Percentiles rank a stretch among this genome's conserved stretches.
Evolutionary conservation across 2,797 vertebrate genomes (phyloP).

Genomic region (Rhinichthys osculus): DNA sequence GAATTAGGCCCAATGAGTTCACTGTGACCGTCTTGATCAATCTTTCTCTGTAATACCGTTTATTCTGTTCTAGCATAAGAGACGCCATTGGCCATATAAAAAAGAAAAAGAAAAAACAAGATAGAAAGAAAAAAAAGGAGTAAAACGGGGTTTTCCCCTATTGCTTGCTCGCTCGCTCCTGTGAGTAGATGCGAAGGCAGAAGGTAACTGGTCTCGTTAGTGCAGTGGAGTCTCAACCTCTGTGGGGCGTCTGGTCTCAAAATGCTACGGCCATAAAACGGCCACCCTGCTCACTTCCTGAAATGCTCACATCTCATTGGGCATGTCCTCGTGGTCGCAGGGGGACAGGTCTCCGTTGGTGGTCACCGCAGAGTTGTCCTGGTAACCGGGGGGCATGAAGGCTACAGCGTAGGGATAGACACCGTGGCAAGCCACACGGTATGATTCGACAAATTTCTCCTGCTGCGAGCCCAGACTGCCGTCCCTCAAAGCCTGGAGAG

Average conservation of each 20-base stretch:
- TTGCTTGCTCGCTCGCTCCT: slow-evolving; percentile 45
- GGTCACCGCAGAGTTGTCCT: slow-evolving; percentile 91
- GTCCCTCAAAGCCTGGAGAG: slow-evolving; percentile 86
- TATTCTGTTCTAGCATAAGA: slow-evolving; percentile 53
- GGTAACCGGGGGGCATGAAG: slow-evolving; percentile 94
- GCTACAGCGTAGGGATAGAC: slow-evolving; percentile 91
- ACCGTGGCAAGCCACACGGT: slow-evolving; percentile 89
- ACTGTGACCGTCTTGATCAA: slow-evolving; percentile 60
- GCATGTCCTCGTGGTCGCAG: slow-evolving; percentile 90
- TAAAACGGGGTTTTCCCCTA: slow-evolving; percentile 65
- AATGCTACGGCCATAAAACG: slow-evolving; percentile 44
- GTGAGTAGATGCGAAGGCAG: slow-evolving; percentile 76
- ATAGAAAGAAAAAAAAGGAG: slow-evolving; percentile 64
- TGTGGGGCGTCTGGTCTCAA: slow-evolving; percentile 70
- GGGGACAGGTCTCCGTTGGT: slow-evolving; percentile 93
- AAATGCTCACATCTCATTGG: slow-evolving; percentile 89
- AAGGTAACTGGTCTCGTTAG: slow-evolving; percentile 74
- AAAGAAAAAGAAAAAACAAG: slow-evolving; percentile 63
- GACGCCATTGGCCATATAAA: slow-evolving; percentile 78
- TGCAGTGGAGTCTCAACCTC: slow-evolving; percentile 58
- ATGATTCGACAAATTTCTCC: slow-evolving; percentile 86
- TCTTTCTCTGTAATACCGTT: slow-evolving; percentile 59
- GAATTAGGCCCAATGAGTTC: slow-evolving; percentile 60
- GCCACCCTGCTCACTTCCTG: background rate
- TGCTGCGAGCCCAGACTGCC: slow-evolving; percentile 89